Evolutionary conservation across 2,797 vertebrate species (phyloP), one percentile per base, ranked within the genome.

Genomic region (Helarctos malayanus): DNA sequence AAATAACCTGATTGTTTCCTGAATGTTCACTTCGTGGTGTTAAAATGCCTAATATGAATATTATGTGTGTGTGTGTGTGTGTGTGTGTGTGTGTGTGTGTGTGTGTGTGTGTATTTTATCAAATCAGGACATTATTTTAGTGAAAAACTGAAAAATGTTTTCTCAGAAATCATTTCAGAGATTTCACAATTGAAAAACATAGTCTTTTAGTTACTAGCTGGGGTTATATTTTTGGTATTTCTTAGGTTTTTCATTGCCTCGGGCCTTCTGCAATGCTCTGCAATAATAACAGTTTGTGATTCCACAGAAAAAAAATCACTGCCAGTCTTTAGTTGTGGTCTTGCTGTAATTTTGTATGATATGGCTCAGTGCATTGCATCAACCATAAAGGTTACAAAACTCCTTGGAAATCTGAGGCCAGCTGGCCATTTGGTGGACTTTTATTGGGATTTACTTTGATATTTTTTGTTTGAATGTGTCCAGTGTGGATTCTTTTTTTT

Each of bases 251-350:
- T 94, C 94, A 84, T 38, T 63, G 87, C 63, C 56, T 91, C 0
- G 8, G 84, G 57, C 82, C 95, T 96, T 98, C 75, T 96, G 95
- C 96, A 95, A 45, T 65, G 49, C 79, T 59, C 95, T 52, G 68
- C 94, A 94, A 52, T 97, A 97, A 98, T 98, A 84, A 97, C n/a
- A 97, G 96, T 90, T 88, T 97, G 56, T 81, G 78, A 94, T 81
- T 90, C 85, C 94, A 79, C 84, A 96, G 29, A 49, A 90, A 90
- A 68, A 61, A 96, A 94, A 95, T 91, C 92, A 57, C 69, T 92
- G 57, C 63, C 88, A 91, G 75, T 21, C 76, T 88, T 95, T 65
- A 76, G 81, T 96, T 95, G 69, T 18, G 91, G 90, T 89, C 69
- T 57, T 95, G 52, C 71, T 93, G 41, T 80, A 68, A 96, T 95